Evolutionary conservation across 1,140 invertebrate species (phyloP), one percentile per base, ranked within the genome.

Genomic region (Meloidogyne exigua): DNA sequence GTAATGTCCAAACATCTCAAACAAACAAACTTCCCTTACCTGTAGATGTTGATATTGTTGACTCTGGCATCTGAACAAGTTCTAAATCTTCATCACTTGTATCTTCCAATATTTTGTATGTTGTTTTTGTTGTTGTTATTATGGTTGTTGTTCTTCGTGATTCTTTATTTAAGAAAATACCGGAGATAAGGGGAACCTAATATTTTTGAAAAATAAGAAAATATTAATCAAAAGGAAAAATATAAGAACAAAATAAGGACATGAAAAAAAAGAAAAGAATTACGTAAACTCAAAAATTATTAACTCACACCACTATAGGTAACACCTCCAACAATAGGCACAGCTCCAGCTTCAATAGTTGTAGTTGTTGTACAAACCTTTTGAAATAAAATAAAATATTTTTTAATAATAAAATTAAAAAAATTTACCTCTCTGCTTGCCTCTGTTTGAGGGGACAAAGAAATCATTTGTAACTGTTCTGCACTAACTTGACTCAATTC

Each of bases 111-210:
- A 80, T 67, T 77, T 78, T 82, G 42, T 81, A 82, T 11, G 80
- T 82, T 15, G 79, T 81, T 42, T 82, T 81, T 26, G 79, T 80
- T 36, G 79, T 80, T 36, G 79, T 80, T 28, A 80, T 80, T 18
- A 80, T 79, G 7, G 79, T 80, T 13, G 79, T 80, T 13, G 79
- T 80, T 72, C 80, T 76, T 12, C 75, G 32, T 25, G 62, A 79
- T 25, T 82, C 63, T 39, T 28, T 62, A 32, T 79, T 77, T 21
- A 80, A 26, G 13, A n/a, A 79, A n/a, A 79, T 71, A 26, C 77
- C 77, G 26, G 10, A 57, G 25, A 79, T 21, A 32, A 74, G 11
- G 13, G 78, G 78, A 28, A 76, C 75, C 49, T 76, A n/a, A 26
- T 7, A 39, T 7, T 32, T 32, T 39, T 39, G 36, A 39, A 39